Conservation (phyloP, 2,888 invertebrate genomes). For the Petrophora chlorosata region DNA sequence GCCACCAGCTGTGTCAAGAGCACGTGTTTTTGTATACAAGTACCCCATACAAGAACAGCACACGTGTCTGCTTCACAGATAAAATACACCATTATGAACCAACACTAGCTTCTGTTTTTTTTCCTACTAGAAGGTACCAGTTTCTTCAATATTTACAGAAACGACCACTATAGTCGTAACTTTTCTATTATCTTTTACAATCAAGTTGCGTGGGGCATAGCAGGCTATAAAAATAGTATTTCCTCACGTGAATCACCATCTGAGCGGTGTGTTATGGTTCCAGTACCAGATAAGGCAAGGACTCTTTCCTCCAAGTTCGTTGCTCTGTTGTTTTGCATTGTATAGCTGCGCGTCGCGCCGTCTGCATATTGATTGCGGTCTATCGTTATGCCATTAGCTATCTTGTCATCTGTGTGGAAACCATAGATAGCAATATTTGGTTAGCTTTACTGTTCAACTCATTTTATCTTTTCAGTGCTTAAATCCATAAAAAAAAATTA, state of each 20-base stretch:
- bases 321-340: conserved; percentile 75
- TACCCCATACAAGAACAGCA: conserved; percentile 43
- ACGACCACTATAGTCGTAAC: conserved; percentile 18
- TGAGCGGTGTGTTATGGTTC: conserved; percentile 54
- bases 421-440: conserved; percentile 2
- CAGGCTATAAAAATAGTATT: conserved; percentile 52
- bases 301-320: conserved; percentile 73
- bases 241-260: conserved; percentile 60
- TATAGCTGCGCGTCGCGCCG: conserved; percentile 55
- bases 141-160: conserved; percentile 14
- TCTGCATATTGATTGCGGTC: conserved; percentile 69
- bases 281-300: conserved; percentile 64
- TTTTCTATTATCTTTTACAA: conserved; percentile 25
- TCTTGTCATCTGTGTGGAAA: conserved; percentile 22
- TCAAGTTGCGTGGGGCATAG: conserved; percentile 40
- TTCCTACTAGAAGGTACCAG: conserved; percentile 7
- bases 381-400: conserved; percentile 37
- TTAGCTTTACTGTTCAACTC: neutral
- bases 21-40: conserved; percentile 55
- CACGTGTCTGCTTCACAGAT: conserved; percentile 45
- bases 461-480: no score
- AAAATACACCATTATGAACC: conserved; percentile 7
- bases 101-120: neutral
- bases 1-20: conserved; percentile 60
- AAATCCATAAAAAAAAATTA: no score